Evolutionary conservation across 2,797 vertebrate species (phyloP).

Genomic region (Sebastolobus alascanus): DNA sequence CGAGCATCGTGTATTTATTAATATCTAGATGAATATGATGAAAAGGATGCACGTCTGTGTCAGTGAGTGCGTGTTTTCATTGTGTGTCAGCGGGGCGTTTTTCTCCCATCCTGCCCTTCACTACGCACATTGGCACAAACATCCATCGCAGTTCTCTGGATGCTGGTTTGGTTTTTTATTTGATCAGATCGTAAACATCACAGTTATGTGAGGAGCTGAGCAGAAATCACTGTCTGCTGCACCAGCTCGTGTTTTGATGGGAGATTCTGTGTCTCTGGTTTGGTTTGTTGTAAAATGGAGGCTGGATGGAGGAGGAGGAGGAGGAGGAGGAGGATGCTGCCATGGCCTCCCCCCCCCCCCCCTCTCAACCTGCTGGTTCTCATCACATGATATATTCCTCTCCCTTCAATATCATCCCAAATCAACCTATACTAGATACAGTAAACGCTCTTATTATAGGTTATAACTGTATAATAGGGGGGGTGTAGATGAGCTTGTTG

Average conservation of each 20-base stretch:
- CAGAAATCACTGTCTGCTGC: rapidly evolving
- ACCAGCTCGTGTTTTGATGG: background rate
- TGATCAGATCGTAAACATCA: rapidly evolving
- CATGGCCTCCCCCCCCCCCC: slow-evolving; percentile 44
- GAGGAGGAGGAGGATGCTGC: slow-evolving; percentile 54
- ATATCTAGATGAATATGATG: rapidly evolving
- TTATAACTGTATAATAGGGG: background rate
- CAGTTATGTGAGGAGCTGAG: background rate
- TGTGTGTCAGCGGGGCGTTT: slow-evolving; percentile 58
- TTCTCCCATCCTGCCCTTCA: background rate
- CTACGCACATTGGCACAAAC: slow-evolving; percentile 67
- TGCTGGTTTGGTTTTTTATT: no score
- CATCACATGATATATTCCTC: slow-evolving; percentile 16
- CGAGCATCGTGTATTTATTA: rapidly evolving
- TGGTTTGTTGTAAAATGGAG: slow-evolving; percentile 72
- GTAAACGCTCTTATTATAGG: rapidly evolving
- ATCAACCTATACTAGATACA: rapidly evolving
- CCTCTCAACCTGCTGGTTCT: slow-evolving; percentile 23
- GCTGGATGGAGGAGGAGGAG: slow-evolving; percentile 45
- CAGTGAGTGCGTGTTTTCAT: slow-evolving; percentile 21
- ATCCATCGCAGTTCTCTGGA: no score
- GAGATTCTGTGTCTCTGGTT: background rate
- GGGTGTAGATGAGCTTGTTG: background rate
- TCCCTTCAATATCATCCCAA: background rate
- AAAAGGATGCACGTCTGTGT: no score